Base-by-base conservation (phyloP, 2,888 invertebrate genomes). In the Hymenopus coronatus region DNA sequence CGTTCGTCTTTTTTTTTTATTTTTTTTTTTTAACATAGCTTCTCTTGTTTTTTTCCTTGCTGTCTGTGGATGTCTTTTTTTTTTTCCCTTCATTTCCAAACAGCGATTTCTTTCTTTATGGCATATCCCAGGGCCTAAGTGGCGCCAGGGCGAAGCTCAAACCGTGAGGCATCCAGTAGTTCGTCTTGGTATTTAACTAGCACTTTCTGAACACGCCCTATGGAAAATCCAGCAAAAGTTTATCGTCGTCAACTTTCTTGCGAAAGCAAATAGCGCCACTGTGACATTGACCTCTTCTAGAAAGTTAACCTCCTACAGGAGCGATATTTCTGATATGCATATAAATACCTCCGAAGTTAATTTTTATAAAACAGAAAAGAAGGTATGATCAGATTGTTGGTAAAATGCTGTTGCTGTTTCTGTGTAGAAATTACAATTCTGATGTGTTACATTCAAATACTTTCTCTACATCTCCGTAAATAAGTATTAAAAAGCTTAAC, bases 51-150 rank as follows among this genome's bases (percentile, higher is more conserved):
- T 70, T 70, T 70, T 70, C 54, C 54, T 70, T 25, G 15, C 54
- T 70, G 54, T 70, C 54, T 70, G 54, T 33, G 40, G 9, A 84
- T 40, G 12, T 28, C 54, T 85, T 85, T 28, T 85, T 81, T 15
- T 70, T 85, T 40, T 2, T 86, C 28, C 30, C 81, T 86, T 25
- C 81, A 9, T 28, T 28, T 70, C 70, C 15, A 12, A 70, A 28
- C 86, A 20, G 86, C 14, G 27, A 86, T 30, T 84, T 30, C 84
- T 84, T 84, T 84, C 84, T 84, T 84, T 30, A 30, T 30, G 30
- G 84, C 84, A 84, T 84, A 30, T 84, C 84, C 84, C 84, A 84
- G 84, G 84, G 84, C 30, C 25, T 28, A 54, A 86, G 70, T 81
- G 86, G 86, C 86, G 86, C 86, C 86, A 86, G 30, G 54, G 54